Percentiles rank a stretch among this genome's conserved stretches.
These are phyloP conservation scores for Anoplius nigerrimus DNA, from an alignment of 2,888 invertebrate genomes.

Conservation along the genomic window DNA sequence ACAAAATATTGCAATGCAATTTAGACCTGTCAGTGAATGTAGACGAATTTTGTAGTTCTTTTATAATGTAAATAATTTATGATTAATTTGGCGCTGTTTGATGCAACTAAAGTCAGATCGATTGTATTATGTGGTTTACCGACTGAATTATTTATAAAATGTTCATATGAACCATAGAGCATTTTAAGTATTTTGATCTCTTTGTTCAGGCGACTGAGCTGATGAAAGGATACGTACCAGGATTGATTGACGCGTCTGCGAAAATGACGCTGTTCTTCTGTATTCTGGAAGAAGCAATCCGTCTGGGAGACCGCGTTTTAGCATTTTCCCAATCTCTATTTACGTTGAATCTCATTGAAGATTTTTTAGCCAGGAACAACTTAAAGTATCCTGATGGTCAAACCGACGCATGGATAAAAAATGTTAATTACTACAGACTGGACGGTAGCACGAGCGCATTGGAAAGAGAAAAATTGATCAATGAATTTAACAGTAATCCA, in stretches of 20 bases:
- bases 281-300: constrained; percentile 91
- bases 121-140: too few species aligned
- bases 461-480: constrained; percentile 96
- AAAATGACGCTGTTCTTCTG: constrained; percentile 97
- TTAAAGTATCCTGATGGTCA: constrained; percentile 79
- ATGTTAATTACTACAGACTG: constrained; percentile 91
- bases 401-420: constrained; percentile 88
- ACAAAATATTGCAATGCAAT: too few species aligned
- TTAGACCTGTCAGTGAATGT: too few species aligned
- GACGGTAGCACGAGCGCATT: constrained; percentile 97
- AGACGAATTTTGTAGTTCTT: too few species aligned
- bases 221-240: constrained; percentile 90
- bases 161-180: neutral
- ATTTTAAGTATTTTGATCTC: neutral
- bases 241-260: constrained; percentile 93
- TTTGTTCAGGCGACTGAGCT: constrained; percentile 82
- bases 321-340: constrained; percentile 97
- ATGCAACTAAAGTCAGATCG: neutral
- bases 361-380: constrained; percentile 86
- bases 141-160: neutral
- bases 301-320: constrained; percentile 91
- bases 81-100: neutral
- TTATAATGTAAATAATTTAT: neutral
- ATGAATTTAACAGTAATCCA: constrained; percentile 94
- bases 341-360: constrained; percentile 96